Evolutionary conservation across 2,888 invertebrate genomes (phyloP).

Genomic region (Platynereis dumerilii): DNA sequence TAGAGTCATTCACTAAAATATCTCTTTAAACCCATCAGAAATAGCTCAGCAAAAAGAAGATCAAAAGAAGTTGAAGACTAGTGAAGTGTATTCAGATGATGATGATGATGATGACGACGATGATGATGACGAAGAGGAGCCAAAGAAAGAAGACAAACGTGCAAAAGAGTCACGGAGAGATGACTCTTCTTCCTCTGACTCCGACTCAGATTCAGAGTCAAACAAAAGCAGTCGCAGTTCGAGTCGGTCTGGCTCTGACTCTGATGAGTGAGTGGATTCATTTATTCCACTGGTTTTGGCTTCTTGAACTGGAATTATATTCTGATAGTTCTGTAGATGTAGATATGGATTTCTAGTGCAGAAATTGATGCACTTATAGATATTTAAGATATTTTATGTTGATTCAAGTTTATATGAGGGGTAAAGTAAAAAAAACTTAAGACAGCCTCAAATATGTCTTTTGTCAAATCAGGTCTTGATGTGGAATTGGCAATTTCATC

Average conservation of each 20-base stretch:
- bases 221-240: conserved; percentile 41
- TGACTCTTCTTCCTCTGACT: conserved; percentile 16
- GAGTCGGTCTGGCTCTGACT: conserved; percentile 48
- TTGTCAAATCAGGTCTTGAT: no score
- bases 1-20: no score
- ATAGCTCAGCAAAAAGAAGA: conserved; percentile 80
- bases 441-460: no score
- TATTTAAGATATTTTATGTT: no score
- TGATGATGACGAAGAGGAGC: conserved; percentile 23
- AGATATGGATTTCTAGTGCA: background rate
- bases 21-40: no score
- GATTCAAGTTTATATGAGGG: no score
- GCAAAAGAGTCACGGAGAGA: conserved; percentile 38
- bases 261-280: conserved; percentile 46
- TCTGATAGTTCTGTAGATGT: background rate
- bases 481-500: no score
- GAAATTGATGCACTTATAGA: no score
- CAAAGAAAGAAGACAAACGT: conserved; percentile 27
- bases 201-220: conserved; percentile 40
- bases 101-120: conserved; percentile 54
- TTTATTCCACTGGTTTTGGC: background rate
- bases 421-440: no score
- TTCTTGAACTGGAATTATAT: background rate
- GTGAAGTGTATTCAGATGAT: conserved; percentile 85
- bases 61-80: conserved; percentile 85